Conservation (phyloP, 2,888 invertebrate species). For the Rhyacophila evoluta region DNA sequence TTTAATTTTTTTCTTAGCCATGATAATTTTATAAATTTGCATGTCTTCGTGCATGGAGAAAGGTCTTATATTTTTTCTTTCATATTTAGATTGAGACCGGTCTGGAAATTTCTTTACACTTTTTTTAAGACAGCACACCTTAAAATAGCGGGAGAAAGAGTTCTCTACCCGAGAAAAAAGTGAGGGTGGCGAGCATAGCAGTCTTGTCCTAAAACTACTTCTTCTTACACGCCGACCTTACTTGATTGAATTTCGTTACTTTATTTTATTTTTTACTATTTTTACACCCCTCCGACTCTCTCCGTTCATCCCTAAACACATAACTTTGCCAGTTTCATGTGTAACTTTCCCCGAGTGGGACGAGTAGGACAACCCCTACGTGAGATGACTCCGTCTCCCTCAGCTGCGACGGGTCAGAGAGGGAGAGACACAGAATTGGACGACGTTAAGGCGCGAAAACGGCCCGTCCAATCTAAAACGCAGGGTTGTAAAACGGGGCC, state of each 20-base stretch:
- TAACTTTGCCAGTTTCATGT: constrained; percentile 49
- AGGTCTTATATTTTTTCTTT: no score
- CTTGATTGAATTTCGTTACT: constrained; percentile 50
- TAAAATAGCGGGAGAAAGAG: constrained; percentile 17
- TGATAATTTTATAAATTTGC: no score
- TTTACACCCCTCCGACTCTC: constrained; percentile 45
- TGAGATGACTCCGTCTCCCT: constrained; percentile 4
- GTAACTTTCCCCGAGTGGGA: constrained; percentile 34
- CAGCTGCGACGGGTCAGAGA: not conserved
- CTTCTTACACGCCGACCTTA: constrained; percentile 45
- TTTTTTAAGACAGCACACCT: constrained; percentile 26
- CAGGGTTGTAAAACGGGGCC: constrained; percentile 52
- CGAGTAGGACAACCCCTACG: not conserved
- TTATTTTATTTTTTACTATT: constrained; percentile 50
- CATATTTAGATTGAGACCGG: not conserved
- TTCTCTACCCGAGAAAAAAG: constrained; percentile 21
- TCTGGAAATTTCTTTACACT: not conserved
- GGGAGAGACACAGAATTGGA: not conserved
- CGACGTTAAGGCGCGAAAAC: constrained; percentile 5
- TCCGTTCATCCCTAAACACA: constrained; percentile 46
- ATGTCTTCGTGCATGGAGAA: no score
- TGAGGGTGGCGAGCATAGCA: not conserved
- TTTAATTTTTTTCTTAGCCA: no score
- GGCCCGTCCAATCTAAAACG: constrained; percentile 52
- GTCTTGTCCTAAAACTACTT: constrained; percentile 6